Percentiles rank a stretch among this genome's conserved stretches.
These are phyloP conservation scores for Pseudochromis fuscus DNA, from an alignment of 2,797 vertebrate species.

Conservation along the genomic window DNA sequence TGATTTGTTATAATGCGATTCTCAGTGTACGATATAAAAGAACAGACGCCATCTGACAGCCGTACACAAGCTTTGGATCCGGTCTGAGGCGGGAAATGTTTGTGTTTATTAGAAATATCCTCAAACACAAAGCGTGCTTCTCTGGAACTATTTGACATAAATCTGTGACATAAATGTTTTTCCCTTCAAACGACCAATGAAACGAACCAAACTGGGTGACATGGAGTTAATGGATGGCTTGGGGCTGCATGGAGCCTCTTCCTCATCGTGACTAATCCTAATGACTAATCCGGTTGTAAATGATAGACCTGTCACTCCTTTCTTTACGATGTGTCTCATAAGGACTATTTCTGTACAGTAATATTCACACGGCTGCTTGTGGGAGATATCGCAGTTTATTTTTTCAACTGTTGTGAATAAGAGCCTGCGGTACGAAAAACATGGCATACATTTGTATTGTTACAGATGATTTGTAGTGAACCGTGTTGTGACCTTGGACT, in stretches of 20 bases:
- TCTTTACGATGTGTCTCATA: conserved; percentile 46
- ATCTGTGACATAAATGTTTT: conserved; percentile 12
- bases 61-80: conserved; percentile 10
- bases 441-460: not conserved
- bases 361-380: conserved; percentile 48
- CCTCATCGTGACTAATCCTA: conserved; percentile 74
- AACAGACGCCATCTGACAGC: conserved; percentile 6
- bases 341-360: conserved; percentile 56
- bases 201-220: conserved; percentile 49
- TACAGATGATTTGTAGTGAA: not conserved
- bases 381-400: conserved; percentile 55
- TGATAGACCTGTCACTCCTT: conserved; percentile 58
- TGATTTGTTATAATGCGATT: conserved; percentile 34
- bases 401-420: conserved; percentile 23
- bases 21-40: conserved; percentile 23
- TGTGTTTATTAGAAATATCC: conserved; percentile 32
- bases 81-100: conserved; percentile 14
- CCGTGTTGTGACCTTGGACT: too few relatives aligned
- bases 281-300: conserved; percentile 79
- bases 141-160: conserved; percentile 37
- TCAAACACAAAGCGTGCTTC: conserved; percentile 8
- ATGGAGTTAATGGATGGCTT: conserved; percentile 60
- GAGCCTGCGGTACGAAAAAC: conserved; percentile 6
- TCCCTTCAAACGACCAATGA: conserved; percentile 24
- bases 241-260: conserved; percentile 56